Base-by-base conservation (phyloP, 2,797 vertebrate species). In the Kryptopterus vitreolus region DNA sequence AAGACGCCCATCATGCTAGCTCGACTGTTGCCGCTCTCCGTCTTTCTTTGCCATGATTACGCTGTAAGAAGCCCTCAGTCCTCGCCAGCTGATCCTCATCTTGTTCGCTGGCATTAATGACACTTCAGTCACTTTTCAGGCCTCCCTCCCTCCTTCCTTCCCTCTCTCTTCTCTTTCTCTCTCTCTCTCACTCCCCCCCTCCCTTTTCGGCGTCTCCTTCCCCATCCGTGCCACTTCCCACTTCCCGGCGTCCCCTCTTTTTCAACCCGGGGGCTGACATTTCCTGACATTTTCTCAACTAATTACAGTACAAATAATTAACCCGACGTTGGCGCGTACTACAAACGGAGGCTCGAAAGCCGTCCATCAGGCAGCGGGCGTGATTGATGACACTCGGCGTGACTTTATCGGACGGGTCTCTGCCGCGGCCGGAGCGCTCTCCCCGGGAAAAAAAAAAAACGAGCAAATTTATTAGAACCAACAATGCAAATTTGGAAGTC, bases 241-340 rank as follows among this genome's bases (percentile, higher is more conserved):
- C 53, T 46, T 97, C 98, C 96, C 95, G 94, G 94, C 85, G 92
- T 88, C 95, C 74, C 76, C 48, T 63, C 61, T 26, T 68, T 57
- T 77, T 77, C 76, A 98, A 98, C 97, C 98, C 95, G 97, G 96
- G n/a, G 96, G 96, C 94, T 99, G 98, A 99, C 98, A 99, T 99
- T 99, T 98, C 97, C 97, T 99, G 98, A 99, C 97, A 99, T 99
- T 99, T 98, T 98, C 96, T 96, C 97, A 98, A 98, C 97, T 99
- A 99, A 99, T 99, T 99, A 99, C 97, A 97, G 97, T 97, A 99
- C 98, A 99, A 99, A 99, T 99, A 99, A 99, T 99, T 99, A 99
- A 99, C 96, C 96, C 94, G 24, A 50, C 98, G 96, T 99, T 97
- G 96, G 95, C 95, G 90, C 96, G 96, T 96, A 96, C 98, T 98